Evolutionary conservation across 2,113 vertebrate genomes (phyloP).

Genomic region (Larimichthys crocea): DNA sequence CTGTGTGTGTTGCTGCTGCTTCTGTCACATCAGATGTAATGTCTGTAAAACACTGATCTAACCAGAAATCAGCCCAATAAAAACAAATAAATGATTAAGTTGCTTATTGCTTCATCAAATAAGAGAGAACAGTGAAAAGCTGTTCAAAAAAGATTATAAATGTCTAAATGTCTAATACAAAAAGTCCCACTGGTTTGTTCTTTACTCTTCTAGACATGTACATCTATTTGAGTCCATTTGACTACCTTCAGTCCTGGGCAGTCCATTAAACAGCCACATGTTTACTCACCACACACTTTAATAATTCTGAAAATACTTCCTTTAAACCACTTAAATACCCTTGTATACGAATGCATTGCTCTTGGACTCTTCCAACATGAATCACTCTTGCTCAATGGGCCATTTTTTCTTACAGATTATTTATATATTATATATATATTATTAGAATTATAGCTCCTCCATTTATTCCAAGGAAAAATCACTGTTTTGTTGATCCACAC

Average conservation of each 20-base stretch:
- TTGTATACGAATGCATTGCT: too few relatives aligned
- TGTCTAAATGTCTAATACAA: too few relatives aligned
- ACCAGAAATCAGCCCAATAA: background rate
- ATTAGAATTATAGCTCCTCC: too few relatives aligned
- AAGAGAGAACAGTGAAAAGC: background rate
- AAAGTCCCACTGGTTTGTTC: too few relatives aligned
- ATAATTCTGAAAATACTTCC: background rate
- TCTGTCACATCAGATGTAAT: background rate
- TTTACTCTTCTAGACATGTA: background rate
- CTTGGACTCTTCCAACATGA: background rate
- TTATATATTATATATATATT: too few relatives aligned
- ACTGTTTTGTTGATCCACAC: too few relatives aligned
- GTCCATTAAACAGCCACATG: background rate
- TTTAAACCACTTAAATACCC: too few relatives aligned
- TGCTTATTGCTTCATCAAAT: background rate
- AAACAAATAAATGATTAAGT: background rate
- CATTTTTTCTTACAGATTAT: background rate
- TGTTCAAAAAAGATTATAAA: too few relatives aligned
- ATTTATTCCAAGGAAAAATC: too few relatives aligned
- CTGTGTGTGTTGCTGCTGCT: background rate
- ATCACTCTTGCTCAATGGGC: background rate
- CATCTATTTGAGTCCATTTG: background rate
- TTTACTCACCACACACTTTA: background rate
- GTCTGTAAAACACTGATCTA: background rate
- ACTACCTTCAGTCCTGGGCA: background rate